Evolutionary conservation across 2,113 vertebrate species (phyloP).

Genomic region (Megaleporinus macrocephalus): DNA sequence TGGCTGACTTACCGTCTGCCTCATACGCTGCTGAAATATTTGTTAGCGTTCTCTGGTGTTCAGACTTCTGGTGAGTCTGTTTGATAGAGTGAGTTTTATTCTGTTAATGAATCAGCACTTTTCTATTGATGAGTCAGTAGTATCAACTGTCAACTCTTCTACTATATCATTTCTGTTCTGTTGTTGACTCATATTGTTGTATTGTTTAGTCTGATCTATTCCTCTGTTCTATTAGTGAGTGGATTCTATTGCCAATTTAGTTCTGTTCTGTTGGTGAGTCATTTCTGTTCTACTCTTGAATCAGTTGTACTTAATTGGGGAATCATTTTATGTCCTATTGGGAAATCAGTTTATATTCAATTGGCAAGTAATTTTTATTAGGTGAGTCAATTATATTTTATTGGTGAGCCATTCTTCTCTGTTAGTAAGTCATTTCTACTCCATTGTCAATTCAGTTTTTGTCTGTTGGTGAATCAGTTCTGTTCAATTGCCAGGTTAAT

Average conservation of each 20-base stretch:
- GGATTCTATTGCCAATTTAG: neutral
- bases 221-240: neutral
- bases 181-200: neutral
- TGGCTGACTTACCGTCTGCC: neutral
- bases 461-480: too few relatives aligned
- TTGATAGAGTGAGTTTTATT: neutral
- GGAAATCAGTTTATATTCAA: too few relatives aligned
- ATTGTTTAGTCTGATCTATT: neutral
- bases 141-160: neutral
- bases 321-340: too few relatives aligned
- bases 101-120: neutral
- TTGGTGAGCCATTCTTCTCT: too few relatives aligned
- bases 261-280: neutral
- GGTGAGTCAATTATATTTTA: too few relatives aligned
- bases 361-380: too few relatives aligned
- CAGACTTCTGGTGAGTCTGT: neutral
- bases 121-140: neutral
- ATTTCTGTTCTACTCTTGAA: too few relatives aligned
- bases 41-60: neutral
- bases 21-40: neutral
- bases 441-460: too few relatives aligned
- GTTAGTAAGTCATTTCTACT: too few relatives aligned
- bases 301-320: too few relatives aligned
- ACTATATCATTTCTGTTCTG: neutral
- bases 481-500: too few relatives aligned